Conservation (phyloP, 2,888 invertebrate species). For the Microchrysa polita region DNA sequence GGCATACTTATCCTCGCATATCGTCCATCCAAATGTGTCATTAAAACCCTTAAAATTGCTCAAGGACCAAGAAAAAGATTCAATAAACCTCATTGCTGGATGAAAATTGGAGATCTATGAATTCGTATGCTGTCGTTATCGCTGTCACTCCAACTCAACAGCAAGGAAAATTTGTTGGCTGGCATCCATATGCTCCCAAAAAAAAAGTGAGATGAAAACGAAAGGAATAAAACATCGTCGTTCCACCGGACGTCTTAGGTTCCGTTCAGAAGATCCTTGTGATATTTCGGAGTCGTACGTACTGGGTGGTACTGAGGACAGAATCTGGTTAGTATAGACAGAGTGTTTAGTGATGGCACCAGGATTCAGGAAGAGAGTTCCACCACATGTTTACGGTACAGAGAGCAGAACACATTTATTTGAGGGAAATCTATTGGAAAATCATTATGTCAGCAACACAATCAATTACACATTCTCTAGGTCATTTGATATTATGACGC, state of each 20-base stretch:
- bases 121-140: neutral
- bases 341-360: neutral
- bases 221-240: too few species aligned
- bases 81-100: neutral
- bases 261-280: neutral
- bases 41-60: neutral
- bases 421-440: constrained; percentile 28
- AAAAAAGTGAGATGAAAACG: neutral
- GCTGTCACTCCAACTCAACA: constrained; percentile 2
- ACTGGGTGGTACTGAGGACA: too few species aligned
- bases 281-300: neutral
- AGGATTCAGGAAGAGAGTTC: constrained; percentile 1
- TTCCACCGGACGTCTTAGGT: neutral
- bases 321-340: too few species aligned
- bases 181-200: constrained; percentile 1
- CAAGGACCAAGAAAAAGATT: constrained; percentile 7
- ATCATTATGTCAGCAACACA: constrained; percentile 31
- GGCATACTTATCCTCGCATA: too few species aligned
- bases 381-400: constrained; percentile 2
- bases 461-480: constrained; percentile 32
- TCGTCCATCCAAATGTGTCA: neutral
- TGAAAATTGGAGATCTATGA: neutral
- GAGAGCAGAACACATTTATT: neutral
- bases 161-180: neutral
- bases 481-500: constrained; percentile 23